phyloP scores from a whole-genome alignment of 1,140 invertebrate species.

The Macrostomum lignano region DNA sequence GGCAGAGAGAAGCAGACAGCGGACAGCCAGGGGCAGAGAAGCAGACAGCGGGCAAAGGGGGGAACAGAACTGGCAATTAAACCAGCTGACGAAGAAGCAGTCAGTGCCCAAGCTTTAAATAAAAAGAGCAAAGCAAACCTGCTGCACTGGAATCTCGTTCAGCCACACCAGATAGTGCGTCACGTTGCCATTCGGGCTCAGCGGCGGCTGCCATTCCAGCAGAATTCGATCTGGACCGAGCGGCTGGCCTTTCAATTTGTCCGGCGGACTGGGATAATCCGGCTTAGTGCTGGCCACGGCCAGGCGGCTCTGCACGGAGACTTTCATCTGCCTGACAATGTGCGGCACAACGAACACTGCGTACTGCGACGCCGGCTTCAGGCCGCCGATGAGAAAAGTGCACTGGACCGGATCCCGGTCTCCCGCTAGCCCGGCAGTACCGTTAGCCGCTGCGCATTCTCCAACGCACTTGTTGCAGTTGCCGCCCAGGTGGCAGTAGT shows the following conservation, averaged over 20 bases:
- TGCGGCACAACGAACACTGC: slow-evolving; percentile 61
- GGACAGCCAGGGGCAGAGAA: no score
- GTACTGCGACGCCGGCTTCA: slow-evolving; percentile 56
- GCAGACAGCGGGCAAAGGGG: no score
- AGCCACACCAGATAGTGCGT: no score
- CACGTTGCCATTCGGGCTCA: slow-evolving; percentile 46
- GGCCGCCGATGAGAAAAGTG: slow-evolving; percentile 32
- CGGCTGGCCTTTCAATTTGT: slow-evolving; percentile 29
- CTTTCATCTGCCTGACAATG: slow-evolving; percentile 44
- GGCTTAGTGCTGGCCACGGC: slow-evolving; percentile 49
- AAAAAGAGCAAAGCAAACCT: no score
- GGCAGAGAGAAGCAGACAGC: no score
- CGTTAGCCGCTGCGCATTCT: no score
- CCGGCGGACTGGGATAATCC: slow-evolving; percentile 39
- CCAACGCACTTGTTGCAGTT: no score
- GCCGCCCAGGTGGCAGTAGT: no score
- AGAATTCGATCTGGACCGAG: slow-evolving; percentile 34
- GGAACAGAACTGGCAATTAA: no score
- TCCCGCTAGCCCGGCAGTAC: slow-evolving; percentile 11
- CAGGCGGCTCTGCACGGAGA: slow-evolving; percentile 37
- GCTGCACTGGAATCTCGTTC: no score
- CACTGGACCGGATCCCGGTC: slow-evolving; percentile 18
- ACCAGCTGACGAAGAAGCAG: no score
- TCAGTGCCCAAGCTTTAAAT: no score
- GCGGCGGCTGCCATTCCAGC: slow-evolving; percentile 47